A percentile compares a stretch with the other conserved stretches of the same genome.
phyloP scores from a whole-genome alignment of 2,888 invertebrate genomes.

The Drosophila mimica region DNA sequence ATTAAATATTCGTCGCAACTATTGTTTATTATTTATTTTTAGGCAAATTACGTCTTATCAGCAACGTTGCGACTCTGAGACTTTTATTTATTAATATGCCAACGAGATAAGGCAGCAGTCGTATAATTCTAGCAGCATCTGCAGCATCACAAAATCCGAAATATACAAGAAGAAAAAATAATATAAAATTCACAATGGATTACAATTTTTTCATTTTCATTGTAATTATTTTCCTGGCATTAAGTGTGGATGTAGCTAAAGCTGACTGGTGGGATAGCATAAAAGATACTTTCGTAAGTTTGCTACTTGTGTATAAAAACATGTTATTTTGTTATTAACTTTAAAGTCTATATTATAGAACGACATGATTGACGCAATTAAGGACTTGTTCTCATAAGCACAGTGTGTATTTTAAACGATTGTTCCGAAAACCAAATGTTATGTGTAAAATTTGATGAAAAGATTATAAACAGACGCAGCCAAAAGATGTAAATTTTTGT shows the following conservation, averaged over 20 bases:
- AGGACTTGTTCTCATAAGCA: conserved; percentile 37
- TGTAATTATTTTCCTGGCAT: conserved; percentile 34
- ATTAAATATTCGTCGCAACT: not conserved
- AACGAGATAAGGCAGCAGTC: conserved; percentile 45
- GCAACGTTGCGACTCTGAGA: conserved; percentile 24
- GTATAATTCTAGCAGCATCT: conserved; percentile 24
- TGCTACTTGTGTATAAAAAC: not conserved
- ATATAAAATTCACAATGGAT: conserved; percentile 33
- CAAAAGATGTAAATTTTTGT: conserved; percentile 10
- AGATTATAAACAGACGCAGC: conserved; percentile 6
- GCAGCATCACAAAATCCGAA: conserved; percentile 25
- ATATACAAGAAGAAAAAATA: not conserved
- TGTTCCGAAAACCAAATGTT: not conserved
- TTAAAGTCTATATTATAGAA: conserved; percentile 15
- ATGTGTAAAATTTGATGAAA: not conserved
- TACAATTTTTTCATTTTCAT: conserved; percentile 31
- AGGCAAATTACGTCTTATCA: conserved; percentile 42
- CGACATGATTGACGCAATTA: conserved; percentile 40
- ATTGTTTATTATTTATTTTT: not conserved
- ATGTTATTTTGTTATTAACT: not conserved
- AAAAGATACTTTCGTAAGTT: conserved; percentile 49
- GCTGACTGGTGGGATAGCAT: conserved; percentile 45
- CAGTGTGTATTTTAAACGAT: not conserved
- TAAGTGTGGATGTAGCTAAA: conserved; percentile 34
- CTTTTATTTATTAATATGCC: conserved; percentile 40